A percentile compares a stretch with the other conserved stretches of the same genome.
Evolutionary conservation across 1,140 invertebrate species (phyloP).

Genomic region (Liolophura sinensis): DNA sequence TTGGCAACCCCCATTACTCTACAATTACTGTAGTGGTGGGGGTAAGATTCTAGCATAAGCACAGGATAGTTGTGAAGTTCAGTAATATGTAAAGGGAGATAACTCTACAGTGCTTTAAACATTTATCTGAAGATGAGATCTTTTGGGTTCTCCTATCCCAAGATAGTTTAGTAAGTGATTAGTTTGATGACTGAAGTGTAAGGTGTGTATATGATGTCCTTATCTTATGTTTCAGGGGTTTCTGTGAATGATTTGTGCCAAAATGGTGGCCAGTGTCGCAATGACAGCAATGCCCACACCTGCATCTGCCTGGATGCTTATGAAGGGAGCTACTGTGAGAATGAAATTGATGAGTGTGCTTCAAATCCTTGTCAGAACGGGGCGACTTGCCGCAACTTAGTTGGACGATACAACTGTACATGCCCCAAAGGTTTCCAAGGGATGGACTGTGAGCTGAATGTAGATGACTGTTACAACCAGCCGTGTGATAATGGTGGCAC

Average conservation of each 20-base stretch:
- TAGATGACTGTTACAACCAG: constrained; percentile 83
- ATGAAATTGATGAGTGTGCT: constrained; percentile 87
- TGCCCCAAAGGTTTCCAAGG: constrained; percentile 36
- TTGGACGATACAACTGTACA: constrained; percentile 85
- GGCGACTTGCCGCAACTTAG: constrained; percentile 90
- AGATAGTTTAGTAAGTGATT: background rate
- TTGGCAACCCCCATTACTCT: too few relatives aligned
- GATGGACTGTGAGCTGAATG: constrained; percentile 53
- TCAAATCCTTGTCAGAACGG: constrained; percentile 88
- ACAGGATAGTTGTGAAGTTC: too few relatives aligned
- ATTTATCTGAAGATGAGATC: too few relatives aligned
- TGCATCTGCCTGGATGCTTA: constrained; percentile 43
- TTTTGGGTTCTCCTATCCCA: too few relatives aligned
- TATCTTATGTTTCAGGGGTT: constrained; percentile 24
- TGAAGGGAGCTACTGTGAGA: constrained; percentile 86
- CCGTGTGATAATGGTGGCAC: constrained; percentile 61
- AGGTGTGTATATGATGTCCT: constrained; percentile 2
- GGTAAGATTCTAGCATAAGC: too few relatives aligned
- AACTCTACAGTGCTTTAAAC: too few relatives aligned
- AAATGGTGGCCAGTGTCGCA: constrained; percentile 88
- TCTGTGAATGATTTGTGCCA: constrained; percentile 74
- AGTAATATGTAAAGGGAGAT: too few relatives aligned
- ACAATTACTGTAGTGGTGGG: too few relatives aligned
- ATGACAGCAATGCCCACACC: constrained; percentile 62
- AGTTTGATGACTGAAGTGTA: background rate